phyloP scores from a whole-genome alignment of 2,113 vertebrate genomes.

The Aphyosemion australe region DNA sequence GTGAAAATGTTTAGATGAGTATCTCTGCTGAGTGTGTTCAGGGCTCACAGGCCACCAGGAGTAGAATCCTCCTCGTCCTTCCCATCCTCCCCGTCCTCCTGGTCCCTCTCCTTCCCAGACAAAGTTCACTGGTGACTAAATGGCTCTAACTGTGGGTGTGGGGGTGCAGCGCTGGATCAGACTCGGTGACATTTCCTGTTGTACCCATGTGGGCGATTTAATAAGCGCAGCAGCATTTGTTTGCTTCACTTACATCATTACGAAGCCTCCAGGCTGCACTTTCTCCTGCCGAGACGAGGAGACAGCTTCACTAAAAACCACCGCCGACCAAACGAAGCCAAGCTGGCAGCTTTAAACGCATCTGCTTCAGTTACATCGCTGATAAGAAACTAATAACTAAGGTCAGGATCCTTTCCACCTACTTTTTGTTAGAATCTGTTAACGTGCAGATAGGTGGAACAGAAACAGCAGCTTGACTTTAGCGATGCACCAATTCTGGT shows the following conservation, averaged over 20 bases:
- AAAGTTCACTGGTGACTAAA: slow-evolving; percentile 39
- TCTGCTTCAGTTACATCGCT: not conserved
- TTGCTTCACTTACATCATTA: slow-evolving; percentile 41
- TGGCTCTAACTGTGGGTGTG: slow-evolving; percentile 26
- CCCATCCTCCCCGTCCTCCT: slow-evolving; percentile 2
- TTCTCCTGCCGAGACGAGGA: not conserved
- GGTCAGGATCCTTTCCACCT: not conserved
- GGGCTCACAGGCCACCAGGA: slow-evolving; percentile 23
- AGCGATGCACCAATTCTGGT: not conserved
- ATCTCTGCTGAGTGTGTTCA: slow-evolving; percentile 13
- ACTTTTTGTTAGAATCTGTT: not conserved
- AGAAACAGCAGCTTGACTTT: not conserved
- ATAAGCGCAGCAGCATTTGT: slow-evolving; percentile 38
- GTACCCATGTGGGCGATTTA: slow-evolving; percentile 50
- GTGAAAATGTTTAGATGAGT: slow-evolving; percentile 55
- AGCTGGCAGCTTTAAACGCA: not conserved
- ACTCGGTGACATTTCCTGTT: slow-evolving; percentile 53
- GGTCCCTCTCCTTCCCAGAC: slow-evolving; percentile 31
- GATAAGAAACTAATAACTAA: not conserved
- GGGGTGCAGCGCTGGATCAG: slow-evolving; percentile 30
- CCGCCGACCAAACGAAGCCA: not conserved
- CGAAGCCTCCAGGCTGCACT: not conserved
- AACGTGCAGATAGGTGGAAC: not conserved
- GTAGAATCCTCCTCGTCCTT: too few species aligned
- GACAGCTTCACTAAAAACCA: not conserved